These are phyloP conservation scores for Bradypus variegatus DNA, from an alignment of 2,797 vertebrate species.

Conservation along the genomic window DNA sequence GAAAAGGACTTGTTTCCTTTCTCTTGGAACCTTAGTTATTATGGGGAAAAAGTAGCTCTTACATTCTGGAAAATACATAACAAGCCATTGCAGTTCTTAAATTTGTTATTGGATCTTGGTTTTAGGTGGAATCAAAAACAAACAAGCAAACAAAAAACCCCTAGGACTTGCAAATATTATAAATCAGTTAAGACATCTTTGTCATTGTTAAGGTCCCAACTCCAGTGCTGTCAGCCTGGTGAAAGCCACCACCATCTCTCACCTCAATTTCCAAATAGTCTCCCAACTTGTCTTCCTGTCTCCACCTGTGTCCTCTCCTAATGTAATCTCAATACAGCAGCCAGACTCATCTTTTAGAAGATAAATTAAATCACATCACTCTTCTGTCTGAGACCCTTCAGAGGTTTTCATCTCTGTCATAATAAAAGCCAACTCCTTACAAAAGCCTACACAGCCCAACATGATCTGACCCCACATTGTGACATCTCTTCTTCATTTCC, in stretches of 20 bases:
- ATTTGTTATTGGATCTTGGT: neutral
- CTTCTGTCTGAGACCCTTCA: neutral
- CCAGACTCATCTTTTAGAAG: neutral
- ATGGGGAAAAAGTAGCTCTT: neutral
- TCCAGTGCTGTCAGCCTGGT: neutral
- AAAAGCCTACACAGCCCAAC: neutral
- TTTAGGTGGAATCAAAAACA: neutral
- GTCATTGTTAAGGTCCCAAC: neutral
- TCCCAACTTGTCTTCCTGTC: neutral
- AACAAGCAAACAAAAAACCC: no score
- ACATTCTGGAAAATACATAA: neutral
- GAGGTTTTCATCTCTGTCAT: neutral
- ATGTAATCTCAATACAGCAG: neutral
- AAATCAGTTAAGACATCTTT: neutral
- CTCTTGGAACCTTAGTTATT: neutral
- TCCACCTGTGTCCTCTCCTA: neutral
- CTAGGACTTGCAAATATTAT: neutral
- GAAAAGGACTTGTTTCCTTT: neutral
- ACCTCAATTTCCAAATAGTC: neutral
- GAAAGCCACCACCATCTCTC: neutral
- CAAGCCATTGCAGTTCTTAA: neutral
- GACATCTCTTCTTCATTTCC: neutral
- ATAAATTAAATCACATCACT: neutral
- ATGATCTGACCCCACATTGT: neutral
- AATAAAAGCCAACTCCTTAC: neutral